These are phyloP conservation scores for Prionace glauca DNA, from an alignment of 2,797 vertebrate genomes.

Conservation along the genomic window DNA sequence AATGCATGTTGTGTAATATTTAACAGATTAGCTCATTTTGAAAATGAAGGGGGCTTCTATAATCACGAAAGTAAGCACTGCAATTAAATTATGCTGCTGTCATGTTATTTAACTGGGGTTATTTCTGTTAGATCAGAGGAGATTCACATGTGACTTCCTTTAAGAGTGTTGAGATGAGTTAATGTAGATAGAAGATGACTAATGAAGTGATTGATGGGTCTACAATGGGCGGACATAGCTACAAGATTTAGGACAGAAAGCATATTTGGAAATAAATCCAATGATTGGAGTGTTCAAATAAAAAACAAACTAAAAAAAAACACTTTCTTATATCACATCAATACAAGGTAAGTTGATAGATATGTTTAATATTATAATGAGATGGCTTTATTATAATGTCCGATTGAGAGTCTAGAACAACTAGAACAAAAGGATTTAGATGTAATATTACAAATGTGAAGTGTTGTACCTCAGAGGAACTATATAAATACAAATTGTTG, in stretches of 20 bases:
- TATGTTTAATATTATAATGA: neutral
- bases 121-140: neutral
- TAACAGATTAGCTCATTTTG: neutral
- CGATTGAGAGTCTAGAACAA: neutral
- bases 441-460: neutral
- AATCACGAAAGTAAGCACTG: neutral
- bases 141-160: neutral
- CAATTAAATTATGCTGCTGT: neutral
- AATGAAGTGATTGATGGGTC: neutral
- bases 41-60: neutral
- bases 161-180: neutral
- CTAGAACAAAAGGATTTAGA: neutral
- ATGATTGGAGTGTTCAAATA: neutral
- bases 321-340: neutral
- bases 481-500: neutral
- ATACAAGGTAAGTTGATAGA: neutral
- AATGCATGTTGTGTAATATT: neutral
- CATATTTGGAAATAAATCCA: neutral
- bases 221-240: neutral
- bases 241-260: neutral
- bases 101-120: neutral
- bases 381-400: neutral
- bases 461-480: neutral
- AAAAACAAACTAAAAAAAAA: neutral
- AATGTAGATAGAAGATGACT: neutral